phyloP scores from a whole-genome alignment of 2,888 invertebrate genomes.

The Tipula unca region DNA sequence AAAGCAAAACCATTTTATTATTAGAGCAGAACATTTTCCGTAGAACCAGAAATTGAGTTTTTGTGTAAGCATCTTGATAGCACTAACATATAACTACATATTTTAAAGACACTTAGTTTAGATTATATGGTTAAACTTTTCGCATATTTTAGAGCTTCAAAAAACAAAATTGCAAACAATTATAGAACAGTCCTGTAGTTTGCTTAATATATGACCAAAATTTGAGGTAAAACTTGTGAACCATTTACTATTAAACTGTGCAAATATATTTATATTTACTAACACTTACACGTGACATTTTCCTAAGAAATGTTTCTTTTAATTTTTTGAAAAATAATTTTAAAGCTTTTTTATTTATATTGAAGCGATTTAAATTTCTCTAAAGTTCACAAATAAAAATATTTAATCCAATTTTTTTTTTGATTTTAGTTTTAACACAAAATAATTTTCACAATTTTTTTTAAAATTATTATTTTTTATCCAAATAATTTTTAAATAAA shows the following conservation, averaged over 20 bases:
- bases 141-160: no score
- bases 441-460: background rate
- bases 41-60: no score
- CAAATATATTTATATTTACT: background rate
- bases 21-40: no score
- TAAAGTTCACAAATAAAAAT: background rate
- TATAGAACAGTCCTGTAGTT: background rate
- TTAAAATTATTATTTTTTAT: background rate
- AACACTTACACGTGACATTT: constrained; percentile 28
- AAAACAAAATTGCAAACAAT: background rate
- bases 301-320: constrained; percentile 16
- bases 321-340: constrained; percentile 16
- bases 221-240: background rate
- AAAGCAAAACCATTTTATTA: no score
- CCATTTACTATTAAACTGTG: background rate
- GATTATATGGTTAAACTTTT: no score
- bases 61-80: no score
- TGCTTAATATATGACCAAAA: background rate
- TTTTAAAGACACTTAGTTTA: no score
- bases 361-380: background rate
- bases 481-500: background rate
- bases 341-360: background rate
- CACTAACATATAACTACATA: no score
- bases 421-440: background rate
- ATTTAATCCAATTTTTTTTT: background rate